A percentile compares a stretch with the other conserved stretches of the same genome.
These are phyloP conservation scores for Oreochromis spilurus DNA, from an alignment of 2,113 vertebrate species.

Conservation along the genomic window DNA sequence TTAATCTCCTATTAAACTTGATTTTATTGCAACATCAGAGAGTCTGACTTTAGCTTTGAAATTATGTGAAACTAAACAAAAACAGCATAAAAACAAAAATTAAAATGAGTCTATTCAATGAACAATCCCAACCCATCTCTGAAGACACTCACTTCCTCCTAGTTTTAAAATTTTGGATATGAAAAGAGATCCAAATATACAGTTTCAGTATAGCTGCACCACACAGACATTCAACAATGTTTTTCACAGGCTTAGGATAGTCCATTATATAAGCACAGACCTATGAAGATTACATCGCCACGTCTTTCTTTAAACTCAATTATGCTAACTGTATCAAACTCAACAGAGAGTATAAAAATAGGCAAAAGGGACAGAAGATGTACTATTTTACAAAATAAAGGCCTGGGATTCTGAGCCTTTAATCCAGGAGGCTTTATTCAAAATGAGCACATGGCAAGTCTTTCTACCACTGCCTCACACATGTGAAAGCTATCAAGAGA, in stretches of 20 bases:
- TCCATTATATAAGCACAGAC: neutral
- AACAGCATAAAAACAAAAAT: neutral
- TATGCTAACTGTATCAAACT: neutral
- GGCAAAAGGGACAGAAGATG: neutral
- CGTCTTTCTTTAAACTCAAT: neutral
- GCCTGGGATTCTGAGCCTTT: constrained; percentile 4
- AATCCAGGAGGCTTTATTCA: constrained; percentile 19
- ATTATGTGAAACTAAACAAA: neutral
- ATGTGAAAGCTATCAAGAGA: constrained; percentile 69
- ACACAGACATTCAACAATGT: neutral
- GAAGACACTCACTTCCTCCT: neutral
- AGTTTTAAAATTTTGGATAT: neutral
- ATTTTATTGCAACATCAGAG: neutral
- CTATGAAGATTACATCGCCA: neutral
- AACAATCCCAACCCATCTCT: neutral
- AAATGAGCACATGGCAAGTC: constrained; percentile 23
- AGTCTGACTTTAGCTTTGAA: neutral
- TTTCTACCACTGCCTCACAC: constrained; percentile 50
- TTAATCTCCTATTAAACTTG: neutral
- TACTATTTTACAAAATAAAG: constrained; percentile 4
- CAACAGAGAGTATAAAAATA: constrained; percentile 1
- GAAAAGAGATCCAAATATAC: neutral
- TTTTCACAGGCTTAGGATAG: constrained; percentile 1
- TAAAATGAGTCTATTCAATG: neutral
- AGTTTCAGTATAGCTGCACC: neutral